A percentile compares a stretch with the other conserved stretches of the same genome.
phyloP scores from a whole-genome alignment of 2,888 invertebrate species.

The Pocota personata region DNA sequence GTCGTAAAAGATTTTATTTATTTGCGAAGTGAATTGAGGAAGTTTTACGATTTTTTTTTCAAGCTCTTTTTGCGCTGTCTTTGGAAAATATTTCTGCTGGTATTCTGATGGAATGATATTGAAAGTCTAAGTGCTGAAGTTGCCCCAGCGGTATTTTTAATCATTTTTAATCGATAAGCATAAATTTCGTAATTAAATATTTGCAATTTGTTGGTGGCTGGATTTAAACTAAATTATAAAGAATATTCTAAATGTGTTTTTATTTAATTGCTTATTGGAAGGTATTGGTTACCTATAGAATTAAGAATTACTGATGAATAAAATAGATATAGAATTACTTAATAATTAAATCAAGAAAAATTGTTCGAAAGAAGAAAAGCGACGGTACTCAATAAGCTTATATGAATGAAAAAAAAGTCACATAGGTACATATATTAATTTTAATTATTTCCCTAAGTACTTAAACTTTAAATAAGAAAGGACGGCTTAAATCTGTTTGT shows the following conservation, averaged over 20 bases:
- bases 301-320: too few relatives aligned
- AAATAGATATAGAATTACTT: too few relatives aligned
- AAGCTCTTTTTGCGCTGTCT: not conserved
- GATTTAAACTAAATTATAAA: constrained; percentile 10
- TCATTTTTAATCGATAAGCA: not conserved
- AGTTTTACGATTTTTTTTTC: constrained; percentile 51
- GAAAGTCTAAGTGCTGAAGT: constrained; percentile 26
- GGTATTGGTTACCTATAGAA: too few relatives aligned
- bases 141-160: too few relatives aligned
- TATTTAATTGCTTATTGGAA: not conserved
- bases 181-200: constrained; percentile 22
- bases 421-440: too few relatives aligned
- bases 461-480: too few relatives aligned
- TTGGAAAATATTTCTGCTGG: not conserved
- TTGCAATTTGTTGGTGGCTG: not conserved
- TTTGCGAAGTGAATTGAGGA: constrained; percentile 70
- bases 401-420: too few relatives aligned
- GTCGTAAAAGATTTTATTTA: constrained; percentile 70
- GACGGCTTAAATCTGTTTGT: too few relatives aligned
- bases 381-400: too few relatives aligned
- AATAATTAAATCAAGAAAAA: too few relatives aligned
- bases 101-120: constrained; percentile 18
- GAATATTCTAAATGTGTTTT: not conserved
- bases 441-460: too few relatives aligned
- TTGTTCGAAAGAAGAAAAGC: too few relatives aligned